Conservation (phyloP, 2,797 vertebrate genomes). For the Notolepis coatsorum region DNA sequence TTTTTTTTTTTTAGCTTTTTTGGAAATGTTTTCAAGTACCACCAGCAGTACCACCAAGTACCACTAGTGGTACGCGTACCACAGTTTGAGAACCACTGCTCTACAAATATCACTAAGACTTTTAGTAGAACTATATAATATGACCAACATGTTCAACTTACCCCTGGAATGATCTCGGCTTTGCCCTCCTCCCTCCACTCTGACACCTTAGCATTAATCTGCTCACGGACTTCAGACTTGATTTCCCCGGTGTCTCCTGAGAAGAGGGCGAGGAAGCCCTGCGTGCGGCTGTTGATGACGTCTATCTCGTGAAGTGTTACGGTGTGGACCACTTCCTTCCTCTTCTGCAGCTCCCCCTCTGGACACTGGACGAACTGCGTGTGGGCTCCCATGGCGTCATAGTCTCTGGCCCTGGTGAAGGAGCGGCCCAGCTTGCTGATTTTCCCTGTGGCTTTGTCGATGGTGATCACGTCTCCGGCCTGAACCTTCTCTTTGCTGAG, state of each 20-base stretch:
- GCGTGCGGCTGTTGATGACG: conserved; percentile 96
- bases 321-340: conserved; percentile 94
- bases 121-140: too few species aligned
- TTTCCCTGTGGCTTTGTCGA: conserved; percentile 96
- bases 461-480: conserved; percentile 95
- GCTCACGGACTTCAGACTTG: conserved; percentile 94
- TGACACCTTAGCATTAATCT: conserved; percentile 96
- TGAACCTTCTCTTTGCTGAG: conserved; percentile 95
- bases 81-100: too few species aligned
- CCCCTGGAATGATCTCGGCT: conserved; percentile 95
- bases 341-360: conserved; percentile 95
- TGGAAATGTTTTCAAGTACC: too few species aligned
- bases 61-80: too few species aligned
- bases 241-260: conserved; percentile 96
- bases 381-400: conserved; percentile 97
- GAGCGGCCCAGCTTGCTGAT: conserved; percentile 94
- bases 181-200: conserved; percentile 98
- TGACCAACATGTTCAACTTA: too few species aligned
- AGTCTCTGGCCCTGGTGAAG: conserved; percentile 94
- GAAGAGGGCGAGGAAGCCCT: conserved; percentile 95
- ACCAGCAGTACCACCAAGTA: too few species aligned
- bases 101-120: too few species aligned
- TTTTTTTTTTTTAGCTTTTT: too few species aligned
- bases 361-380: conserved; percentile 97
- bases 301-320: conserved; percentile 96